phyloP scores from a whole-genome alignment of 2,888 invertebrate genomes.

The Drosophila eohydei region DNA sequence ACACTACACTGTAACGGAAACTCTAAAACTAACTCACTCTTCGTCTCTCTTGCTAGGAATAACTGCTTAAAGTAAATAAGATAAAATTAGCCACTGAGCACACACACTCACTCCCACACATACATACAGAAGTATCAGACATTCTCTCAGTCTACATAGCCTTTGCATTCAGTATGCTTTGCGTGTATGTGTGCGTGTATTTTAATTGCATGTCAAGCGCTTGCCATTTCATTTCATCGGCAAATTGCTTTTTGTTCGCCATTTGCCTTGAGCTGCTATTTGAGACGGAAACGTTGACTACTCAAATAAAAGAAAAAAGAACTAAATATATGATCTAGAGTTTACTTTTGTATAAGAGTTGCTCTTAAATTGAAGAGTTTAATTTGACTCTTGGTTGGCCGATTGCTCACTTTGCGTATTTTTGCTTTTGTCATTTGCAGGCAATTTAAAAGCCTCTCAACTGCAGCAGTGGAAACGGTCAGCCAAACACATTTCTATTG shows the following conservation, averaged over 20 bases:
- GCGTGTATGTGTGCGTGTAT: conserved; percentile 17
- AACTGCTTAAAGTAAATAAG: conserved; percentile 34
- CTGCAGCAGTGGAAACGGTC: conserved; percentile 17
- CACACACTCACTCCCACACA: conserved; percentile 12
- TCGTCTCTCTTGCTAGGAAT: not conserved
- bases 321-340: conserved; percentile 5
- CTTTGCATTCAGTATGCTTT: conserved; percentile 5
- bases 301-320: not conserved
- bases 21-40: not conserved
- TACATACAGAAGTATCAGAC: conserved; percentile 26
- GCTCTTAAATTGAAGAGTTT: conserved; percentile 13
- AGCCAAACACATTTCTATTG: conserved; percentile 34
- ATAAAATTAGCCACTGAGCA: conserved; percentile 6
- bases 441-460: conserved; percentile 46
- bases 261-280: conserved; percentile 45
- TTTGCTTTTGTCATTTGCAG: conserved; percentile 32
- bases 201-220: conserved; percentile 46
- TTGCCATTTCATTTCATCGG: conserved; percentile 46
- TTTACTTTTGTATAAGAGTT: not conserved
- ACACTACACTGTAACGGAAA: conserved; percentile 5
- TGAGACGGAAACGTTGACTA: not conserved
- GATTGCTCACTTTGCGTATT: conserved; percentile 21
- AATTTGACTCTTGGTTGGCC: conserved; percentile 11
- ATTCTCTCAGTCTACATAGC: conserved; percentile 20
- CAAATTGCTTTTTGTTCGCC: conserved; percentile 58